These are phyloP conservation scores for Episyrphus balteatus DNA, from an alignment of 1,140 invertebrate species.

Conservation along the genomic window DNA sequence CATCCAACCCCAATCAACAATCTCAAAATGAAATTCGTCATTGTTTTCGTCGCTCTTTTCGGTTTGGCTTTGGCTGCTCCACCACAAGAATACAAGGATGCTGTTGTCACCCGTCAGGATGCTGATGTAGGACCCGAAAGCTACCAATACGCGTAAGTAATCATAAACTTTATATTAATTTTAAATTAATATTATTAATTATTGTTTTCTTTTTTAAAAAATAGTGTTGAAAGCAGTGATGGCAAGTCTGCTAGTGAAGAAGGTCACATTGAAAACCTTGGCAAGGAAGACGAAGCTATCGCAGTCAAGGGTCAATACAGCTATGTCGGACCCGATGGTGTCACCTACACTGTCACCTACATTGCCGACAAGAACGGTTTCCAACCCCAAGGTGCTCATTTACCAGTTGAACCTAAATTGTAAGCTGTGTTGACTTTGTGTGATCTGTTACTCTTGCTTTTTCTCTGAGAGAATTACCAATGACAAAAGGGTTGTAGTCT, in stretches of 20 bases:
- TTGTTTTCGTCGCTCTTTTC: slow-evolving; percentile 10
- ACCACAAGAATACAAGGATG: slow-evolving; percentile 13
- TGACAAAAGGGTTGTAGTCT: too few species aligned
- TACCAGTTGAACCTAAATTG: slow-evolving; percentile 39
- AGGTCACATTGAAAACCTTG: slow-evolving; percentile 43
- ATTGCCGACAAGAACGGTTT: slow-evolving; percentile 62
- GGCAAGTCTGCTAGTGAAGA: slow-evolving; percentile 46
- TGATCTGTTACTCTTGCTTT: too few species aligned
- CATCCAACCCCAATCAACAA: too few species aligned
- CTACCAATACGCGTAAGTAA: slow-evolving; percentile 36
- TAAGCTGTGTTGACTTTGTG: too few species aligned
- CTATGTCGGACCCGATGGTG: slow-evolving; percentile 50
- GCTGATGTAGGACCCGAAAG: slow-evolving; percentile 29
- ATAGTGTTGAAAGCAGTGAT: slow-evolving; percentile 46
- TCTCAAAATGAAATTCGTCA: slow-evolving; percentile 26
- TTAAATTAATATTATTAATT: background rate
- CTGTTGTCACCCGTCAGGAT: slow-evolving; percentile 23
- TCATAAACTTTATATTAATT: background rate
- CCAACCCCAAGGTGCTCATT: slow-evolving; percentile 49
- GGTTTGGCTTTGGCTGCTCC: slow-evolving; percentile 7
- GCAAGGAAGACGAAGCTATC: slow-evolving; percentile 36
- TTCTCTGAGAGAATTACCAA: too few species aligned
- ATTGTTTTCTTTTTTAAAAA: background rate
- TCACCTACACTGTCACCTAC: slow-evolving; percentile 46
- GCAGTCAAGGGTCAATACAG: slow-evolving; percentile 49